Conservation (phyloP, 1,140 invertebrate species). For the Drosophila arawakana region DNA sequence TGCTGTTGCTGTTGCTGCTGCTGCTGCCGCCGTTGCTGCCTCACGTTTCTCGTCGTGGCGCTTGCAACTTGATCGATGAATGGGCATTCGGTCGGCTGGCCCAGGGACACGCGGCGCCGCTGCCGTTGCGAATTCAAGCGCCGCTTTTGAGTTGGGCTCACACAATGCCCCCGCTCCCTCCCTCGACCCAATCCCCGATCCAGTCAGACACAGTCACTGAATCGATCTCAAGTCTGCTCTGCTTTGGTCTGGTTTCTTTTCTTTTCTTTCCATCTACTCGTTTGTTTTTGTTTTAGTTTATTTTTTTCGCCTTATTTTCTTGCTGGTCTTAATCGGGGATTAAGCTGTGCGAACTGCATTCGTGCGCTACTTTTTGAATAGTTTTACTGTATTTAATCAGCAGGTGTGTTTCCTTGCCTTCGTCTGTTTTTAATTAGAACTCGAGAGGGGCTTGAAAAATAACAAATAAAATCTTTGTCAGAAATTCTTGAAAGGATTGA, state of each 20-base stretch:
- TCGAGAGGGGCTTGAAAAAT: too few species aligned
- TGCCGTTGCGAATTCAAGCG: slow-evolving; percentile 80
- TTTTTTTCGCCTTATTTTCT: neutral
- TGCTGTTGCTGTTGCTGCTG: slow-evolving; percentile 17
- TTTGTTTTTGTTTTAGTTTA: slow-evolving; percentile 21
- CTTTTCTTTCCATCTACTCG: neutral
- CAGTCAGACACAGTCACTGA: slow-evolving; percentile 21
- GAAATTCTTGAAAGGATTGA: too few species aligned
- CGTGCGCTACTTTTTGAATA: slow-evolving; percentile 26
- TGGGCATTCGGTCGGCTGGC: slow-evolving; percentile 57
- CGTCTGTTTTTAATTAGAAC: too few species aligned
- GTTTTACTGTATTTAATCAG: neutral
- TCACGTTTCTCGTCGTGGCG: slow-evolving; percentile 79
- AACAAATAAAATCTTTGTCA: too few species aligned
- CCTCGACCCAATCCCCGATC: neutral
- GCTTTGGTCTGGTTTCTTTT: slow-evolving; percentile 22
- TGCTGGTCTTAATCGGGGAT: slow-evolving; percentile 5
- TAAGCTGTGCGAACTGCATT: slow-evolving; percentile 24
- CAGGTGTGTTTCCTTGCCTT: slow-evolving; percentile 5
- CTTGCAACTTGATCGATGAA: slow-evolving; percentile 82
- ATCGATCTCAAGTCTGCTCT: slow-evolving; percentile 31
- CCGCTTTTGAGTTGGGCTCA: slow-evolving; percentile 77
- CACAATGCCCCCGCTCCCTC: slow-evolving; percentile 51
- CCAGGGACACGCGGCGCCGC: slow-evolving; percentile 61
- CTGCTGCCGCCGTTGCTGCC: slow-evolving; percentile 30